A percentile compares a stretch with the other conserved stretches of the same genome.
phyloP scores from a whole-genome alignment of 2,797 vertebrate genomes.

The Rhinophrynus dorsalis region DNA sequence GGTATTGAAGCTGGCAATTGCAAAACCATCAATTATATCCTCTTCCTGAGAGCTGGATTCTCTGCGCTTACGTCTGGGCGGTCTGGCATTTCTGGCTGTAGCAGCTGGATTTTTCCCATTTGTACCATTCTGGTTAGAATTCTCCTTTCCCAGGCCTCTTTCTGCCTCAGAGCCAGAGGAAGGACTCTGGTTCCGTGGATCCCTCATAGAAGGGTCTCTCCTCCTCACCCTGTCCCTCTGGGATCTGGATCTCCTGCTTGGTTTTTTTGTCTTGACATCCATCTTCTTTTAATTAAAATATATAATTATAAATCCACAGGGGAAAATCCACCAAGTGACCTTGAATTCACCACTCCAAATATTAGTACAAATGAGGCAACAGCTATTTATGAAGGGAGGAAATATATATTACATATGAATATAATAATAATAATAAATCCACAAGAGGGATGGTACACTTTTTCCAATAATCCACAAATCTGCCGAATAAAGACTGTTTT shows the following conservation, averaged over 20 bases:
- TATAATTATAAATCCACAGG: slow-evolving; percentile 48
- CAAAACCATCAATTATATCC: slow-evolving; percentile 96
- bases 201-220: slow-evolving; percentile 79
- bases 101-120: slow-evolving; percentile 73
- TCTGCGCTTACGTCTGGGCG: slow-evolving; percentile 84
- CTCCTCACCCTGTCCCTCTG: slow-evolving; percentile 87
- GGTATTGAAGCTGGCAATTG: slow-evolving; percentile 91
- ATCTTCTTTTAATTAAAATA: slow-evolving; percentile 67
- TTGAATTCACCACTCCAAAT: slow-evolving; percentile 51
- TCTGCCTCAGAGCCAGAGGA: slow-evolving; percentile 89
- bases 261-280: slow-evolving; percentile 87
- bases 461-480: slow-evolving; percentile 13
- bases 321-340: slow-evolving; percentile 51
- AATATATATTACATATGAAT: too few species aligned
- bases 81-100: slow-evolving; percentile 75
- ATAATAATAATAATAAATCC: too few species aligned
- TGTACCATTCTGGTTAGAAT: slow-evolving; percentile 70
- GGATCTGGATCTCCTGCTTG: slow-evolving; percentile 83
- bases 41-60: slow-evolving; percentile 95
- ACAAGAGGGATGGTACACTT: slow-evolving; percentile 6
- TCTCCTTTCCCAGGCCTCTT: slow-evolving; percentile 82
- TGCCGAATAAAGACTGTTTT: neutral
- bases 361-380: slow-evolving; percentile 6
- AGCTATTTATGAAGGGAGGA: slow-evolving; percentile 1
- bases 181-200: slow-evolving; percentile 80